Base-by-base conservation (phyloP, 1,140 invertebrate genomes). In the Drosophila persimilis region DNA sequence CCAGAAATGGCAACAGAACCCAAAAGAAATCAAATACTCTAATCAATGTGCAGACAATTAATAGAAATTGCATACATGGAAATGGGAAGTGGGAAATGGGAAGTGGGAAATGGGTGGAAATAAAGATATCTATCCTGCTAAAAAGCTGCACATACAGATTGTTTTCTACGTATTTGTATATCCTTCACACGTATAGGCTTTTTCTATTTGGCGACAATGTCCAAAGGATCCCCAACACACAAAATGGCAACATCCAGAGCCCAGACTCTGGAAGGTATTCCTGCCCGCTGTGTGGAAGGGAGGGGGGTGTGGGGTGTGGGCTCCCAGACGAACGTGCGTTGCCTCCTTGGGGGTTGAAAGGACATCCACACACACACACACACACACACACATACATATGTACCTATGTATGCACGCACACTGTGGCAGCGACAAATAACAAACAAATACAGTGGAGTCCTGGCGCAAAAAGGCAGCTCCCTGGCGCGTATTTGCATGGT, bases 151-250 rank as follows among this genome's bases (percentile, higher is more conserved):
- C 0, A 64, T 11, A 62, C 63, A 50, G 17, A 15, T 0, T 58
- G 50, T 26, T 26, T 5, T 26, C 5, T 26, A 26, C 24, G 24
- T 51, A 64, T 58, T 65, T 61, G 39, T 59, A 58, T 56, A 51
- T 60, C 44, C 17, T 56, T 60, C 54, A 62, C 51, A 79, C 59
- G 46, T 59, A 75, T 47, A 53, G 67, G 35, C 43, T 48, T 77
- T 74, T 86, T 85, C 69, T 80, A 81, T 85, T 86, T 77, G 80
- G 65, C 80, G 71, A 83, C 80, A 83, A 81, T 71, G 80, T 78
- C 74, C 75, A 83, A 78, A 81, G 67, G 66, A 84, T 70, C 75
- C 70, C 56, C 11, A 13, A 4, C 35, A 61, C 65, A 64, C 77
- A 81, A 86, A 86, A 86, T 85, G 81, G 80, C 80, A 84, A 84